Evolutionary conservation across 2,888 invertebrate genomes (phyloP).

Genomic region (Phorcus lineatus): DNA sequence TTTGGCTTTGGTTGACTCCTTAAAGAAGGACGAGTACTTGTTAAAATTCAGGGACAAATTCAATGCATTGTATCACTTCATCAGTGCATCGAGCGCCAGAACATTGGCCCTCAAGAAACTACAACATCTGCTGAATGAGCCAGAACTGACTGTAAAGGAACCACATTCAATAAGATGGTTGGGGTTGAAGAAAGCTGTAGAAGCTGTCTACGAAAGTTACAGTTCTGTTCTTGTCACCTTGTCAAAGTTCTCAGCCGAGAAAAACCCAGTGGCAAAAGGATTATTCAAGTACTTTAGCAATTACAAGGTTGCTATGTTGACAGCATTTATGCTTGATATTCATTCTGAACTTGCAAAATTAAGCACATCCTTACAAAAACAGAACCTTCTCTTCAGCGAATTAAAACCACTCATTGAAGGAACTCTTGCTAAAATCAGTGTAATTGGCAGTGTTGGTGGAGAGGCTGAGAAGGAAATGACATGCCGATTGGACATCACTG

Average conservation of each 20-base stretch:
- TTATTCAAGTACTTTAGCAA: not conserved
- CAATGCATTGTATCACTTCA: slow-evolving; percentile 35
- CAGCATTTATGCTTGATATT: not conserved
- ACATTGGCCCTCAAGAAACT: slow-evolving; percentile 33
- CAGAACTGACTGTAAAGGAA: slow-evolving; percentile 40
- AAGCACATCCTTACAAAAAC: not conserved
- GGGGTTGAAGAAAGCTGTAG: slow-evolving; percentile 35
- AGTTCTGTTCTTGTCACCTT: slow-evolving; percentile 35
- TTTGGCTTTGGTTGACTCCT: slow-evolving; percentile 38
- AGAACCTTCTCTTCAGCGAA: not conserved
- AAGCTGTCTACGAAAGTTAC: slow-evolving; percentile 38
- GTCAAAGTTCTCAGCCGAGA: slow-evolving; percentile 35
- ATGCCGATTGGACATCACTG: too few species aligned
- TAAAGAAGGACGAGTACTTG: slow-evolving; percentile 36
- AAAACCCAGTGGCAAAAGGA: slow-evolving; percentile 16
- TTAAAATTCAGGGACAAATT: slow-evolving; percentile 42
- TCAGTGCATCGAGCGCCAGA: slow-evolving; percentile 37
- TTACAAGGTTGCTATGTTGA: not conserved
- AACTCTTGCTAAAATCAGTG: slow-evolving; percentile 16
- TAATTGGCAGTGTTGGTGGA: not conserved
- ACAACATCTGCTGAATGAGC: slow-evolving; percentile 39
- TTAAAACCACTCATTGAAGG: slow-evolving; percentile 28
- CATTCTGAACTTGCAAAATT: not conserved
- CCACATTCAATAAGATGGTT: slow-evolving; percentile 42
- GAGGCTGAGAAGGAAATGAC: not conserved